phyloP scores from a whole-genome alignment of 1,140 invertebrate species.

The Phymorhynchus buccinoides region DNA sequence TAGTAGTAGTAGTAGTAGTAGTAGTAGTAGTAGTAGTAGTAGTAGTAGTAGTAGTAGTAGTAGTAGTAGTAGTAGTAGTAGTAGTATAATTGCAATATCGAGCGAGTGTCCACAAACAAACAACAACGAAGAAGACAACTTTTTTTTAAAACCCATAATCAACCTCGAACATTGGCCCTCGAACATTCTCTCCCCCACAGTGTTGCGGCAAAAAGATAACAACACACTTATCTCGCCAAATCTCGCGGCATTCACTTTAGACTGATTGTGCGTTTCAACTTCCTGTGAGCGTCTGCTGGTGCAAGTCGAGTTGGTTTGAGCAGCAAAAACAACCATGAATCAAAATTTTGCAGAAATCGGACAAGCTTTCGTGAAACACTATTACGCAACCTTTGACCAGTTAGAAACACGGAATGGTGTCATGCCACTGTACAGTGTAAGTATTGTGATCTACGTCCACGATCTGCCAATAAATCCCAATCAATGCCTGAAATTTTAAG shows the following conservation, averaged over 20 bases:
- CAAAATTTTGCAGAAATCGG: slow-evolving; percentile 37
- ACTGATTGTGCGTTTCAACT: neutral
- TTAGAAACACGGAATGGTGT: slow-evolving; percentile 29
- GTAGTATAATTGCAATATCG: no score
- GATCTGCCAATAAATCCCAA: no score
- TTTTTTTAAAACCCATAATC: no score
- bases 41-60: no score
- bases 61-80: no score
- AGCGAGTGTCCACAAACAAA: no score
- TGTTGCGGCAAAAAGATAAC: neutral
- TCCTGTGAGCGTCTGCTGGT: neutral
- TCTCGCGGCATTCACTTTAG: neutral
- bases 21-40: no score
- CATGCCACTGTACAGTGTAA: slow-evolving; percentile 35
- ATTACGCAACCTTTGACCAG: slow-evolving; percentile 39
- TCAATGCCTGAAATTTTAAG: no score
- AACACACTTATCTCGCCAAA: neutral
- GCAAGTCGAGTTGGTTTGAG: neutral
- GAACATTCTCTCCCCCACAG: no score
- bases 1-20: no score
- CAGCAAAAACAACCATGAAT: slow-evolving; percentile 32
- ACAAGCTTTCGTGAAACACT: slow-evolving; percentile 37
- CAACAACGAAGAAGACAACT: no score
- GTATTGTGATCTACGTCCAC: neutral
- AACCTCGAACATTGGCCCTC: no score